Evolutionary conservation across 2,113 vertebrate genomes (phyloP).

Genomic region (Desmodus rotundus): DNA sequence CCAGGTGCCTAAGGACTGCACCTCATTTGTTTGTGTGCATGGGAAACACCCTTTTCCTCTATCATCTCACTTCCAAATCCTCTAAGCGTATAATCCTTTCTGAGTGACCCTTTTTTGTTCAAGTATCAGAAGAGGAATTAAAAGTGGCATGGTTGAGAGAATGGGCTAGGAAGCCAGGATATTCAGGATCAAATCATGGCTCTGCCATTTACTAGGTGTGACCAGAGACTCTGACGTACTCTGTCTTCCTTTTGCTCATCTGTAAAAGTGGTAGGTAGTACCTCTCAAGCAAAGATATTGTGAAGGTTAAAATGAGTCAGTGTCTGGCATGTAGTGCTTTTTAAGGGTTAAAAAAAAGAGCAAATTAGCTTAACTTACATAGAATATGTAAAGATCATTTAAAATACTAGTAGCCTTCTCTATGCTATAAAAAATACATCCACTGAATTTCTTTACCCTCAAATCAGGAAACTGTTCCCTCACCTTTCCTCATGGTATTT

Average conservation of each 20-base stretch:
- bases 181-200: not conserved
- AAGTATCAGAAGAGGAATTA: not conserved
- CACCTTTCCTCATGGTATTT: not conserved
- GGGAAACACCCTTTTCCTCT: not conserved
- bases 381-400: conserved; percentile 14
- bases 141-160: not conserved
- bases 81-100: not conserved
- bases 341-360: not conserved
- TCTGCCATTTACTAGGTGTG: not conserved
- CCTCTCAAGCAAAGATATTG: not conserved
- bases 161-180: not conserved
- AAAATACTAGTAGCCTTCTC: conserved; percentile 4
- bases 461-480: not conserved
- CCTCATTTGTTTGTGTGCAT: not conserved
- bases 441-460: not conserved
- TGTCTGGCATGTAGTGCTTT: not conserved
- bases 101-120: not conserved
- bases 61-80: not conserved
- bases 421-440: not conserved
- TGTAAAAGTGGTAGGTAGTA: not conserved
- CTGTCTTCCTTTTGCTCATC: not conserved
- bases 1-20: not conserved
- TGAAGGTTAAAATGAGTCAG: conserved; percentile 5
- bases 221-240: not conserved
- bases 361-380: not conserved